Evolutionary conservation across 2,888 invertebrate genomes (phyloP).

Genomic region (Nomada lathburiana): DNA sequence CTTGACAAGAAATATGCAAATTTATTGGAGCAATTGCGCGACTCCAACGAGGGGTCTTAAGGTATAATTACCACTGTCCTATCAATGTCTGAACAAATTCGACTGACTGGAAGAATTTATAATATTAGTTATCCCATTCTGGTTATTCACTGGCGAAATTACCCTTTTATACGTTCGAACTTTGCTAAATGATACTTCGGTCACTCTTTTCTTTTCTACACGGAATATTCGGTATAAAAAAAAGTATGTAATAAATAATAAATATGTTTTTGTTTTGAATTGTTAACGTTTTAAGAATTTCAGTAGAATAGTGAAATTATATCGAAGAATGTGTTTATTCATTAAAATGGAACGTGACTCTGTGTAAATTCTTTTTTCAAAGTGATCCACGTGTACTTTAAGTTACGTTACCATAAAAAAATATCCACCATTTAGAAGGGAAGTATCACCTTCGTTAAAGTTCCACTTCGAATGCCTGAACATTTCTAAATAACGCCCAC

Average conservation of each 20-base stretch:
- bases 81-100: constrained; percentile 48
- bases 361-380: background rate
- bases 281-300: background rate
- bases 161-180: background rate
- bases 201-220: no score
- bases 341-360: no score
- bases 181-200: background rate
- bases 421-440: background rate
- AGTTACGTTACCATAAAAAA: background rate
- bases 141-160: constrained; percentile 6
- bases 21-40: constrained; percentile 51
- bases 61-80: constrained; percentile 50
- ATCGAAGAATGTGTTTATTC: no score
- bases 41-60: constrained; percentile 40
- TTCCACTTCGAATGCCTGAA: background rate
- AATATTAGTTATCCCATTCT: constrained; percentile 27
- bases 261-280: no score
- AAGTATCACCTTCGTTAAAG: background rate
- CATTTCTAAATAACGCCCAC: background rate
- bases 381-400: background rate
- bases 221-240: no score
- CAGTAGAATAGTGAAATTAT: background rate
- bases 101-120: constrained; percentile 46
- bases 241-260: no score
- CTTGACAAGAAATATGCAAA: constrained; percentile 57